Evolutionary conservation across 1,140 invertebrate genomes (phyloP), one percentile per base, ranked within the genome.

Genomic region (Orius insidiosus): DNA sequence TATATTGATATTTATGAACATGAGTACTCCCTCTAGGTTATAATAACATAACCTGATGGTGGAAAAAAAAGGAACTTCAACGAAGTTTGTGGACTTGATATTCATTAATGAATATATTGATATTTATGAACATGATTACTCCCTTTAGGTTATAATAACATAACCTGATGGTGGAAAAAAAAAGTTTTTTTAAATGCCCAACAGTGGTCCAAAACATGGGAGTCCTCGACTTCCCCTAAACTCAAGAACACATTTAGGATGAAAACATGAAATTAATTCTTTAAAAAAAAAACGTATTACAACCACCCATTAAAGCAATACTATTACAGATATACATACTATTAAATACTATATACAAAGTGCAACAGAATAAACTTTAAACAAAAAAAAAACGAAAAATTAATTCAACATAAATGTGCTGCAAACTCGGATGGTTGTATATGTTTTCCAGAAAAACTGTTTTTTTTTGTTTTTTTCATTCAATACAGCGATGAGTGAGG

Each of bases 221-320:
- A 7, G 24, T 7, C 24, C 24, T 3, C 7, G 24, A 7, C 24
- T 14, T 43, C 18, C 32, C 32, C 41, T 31, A 43, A 32, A 43
- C 30, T 43, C 14, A n/a, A 40, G 41, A 43, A 32, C 32, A 43
- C 32, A 14, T 31, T 31, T 31, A 32, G 32, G 41, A 31, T 14
- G 10, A 18, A 43, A 43, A 13, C 24, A 32, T 19, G 31, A 11
- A 15, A 31, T 31, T 43, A 43, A 8, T n/a, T n/a, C n/a, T n/a
- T n/a, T 24, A 24, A 24, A 24, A 24, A 24, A 13, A 32, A 32
- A 43, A 24, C 32, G 32, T 9, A 43, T 43, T 43, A 43, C 30
- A 43, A 43, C 41, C 41, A 43, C 32, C 41, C 41, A 32, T 32
- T 32, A 43, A 30, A 43, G n/a, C 32, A 43, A 31, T 43, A 43